Percentiles rank a stretch among this genome's conserved stretches.
Evolutionary conservation across 2,113 vertebrate genomes (phyloP).

Genomic region (Dromaius novaehollandiae): DNA sequence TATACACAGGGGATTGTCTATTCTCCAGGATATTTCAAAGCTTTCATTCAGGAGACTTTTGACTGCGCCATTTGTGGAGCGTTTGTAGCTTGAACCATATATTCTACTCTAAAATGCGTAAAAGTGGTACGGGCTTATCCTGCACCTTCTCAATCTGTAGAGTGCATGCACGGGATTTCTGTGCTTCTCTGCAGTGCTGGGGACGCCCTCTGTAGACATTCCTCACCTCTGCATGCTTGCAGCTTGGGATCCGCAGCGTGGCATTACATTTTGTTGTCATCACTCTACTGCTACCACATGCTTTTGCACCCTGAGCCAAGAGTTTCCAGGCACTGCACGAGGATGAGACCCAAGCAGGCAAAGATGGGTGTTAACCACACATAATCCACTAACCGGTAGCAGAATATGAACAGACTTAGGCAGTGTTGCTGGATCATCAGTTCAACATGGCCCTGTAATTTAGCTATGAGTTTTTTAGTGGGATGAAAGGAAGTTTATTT

Average conservation of each 20-base stretch:
- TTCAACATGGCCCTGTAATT: background rate
- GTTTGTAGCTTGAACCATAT: background rate
- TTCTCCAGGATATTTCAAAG: constrained; percentile 33
- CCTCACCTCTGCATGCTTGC: rapidly evolving
- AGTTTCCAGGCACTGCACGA: background rate
- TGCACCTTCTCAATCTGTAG: background rate
- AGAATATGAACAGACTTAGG: rapidly evolving
- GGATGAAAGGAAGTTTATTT: constrained; percentile 25
- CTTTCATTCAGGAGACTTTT: constrained; percentile 25
- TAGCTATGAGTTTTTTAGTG: background rate
- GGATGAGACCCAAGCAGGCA: background rate
- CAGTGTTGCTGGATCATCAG: background rate
- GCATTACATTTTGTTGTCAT: background rate
- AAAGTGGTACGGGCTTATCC: background rate
- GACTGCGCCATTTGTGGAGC: background rate
- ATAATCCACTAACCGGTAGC: background rate
- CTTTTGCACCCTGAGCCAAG: background rate
- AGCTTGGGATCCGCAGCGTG: background rate
- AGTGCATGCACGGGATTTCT: background rate
- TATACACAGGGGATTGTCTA: background rate
- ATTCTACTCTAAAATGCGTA: rapidly evolving
- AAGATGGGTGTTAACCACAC: background rate
- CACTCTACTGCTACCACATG: background rate
- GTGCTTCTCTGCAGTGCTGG: background rate
- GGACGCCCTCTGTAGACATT: rapidly evolving